These are phyloP conservation scores for Drosophila albomicans DNA, from an alignment of 1,140 invertebrate genomes.

Conservation along the genomic window DNA sequence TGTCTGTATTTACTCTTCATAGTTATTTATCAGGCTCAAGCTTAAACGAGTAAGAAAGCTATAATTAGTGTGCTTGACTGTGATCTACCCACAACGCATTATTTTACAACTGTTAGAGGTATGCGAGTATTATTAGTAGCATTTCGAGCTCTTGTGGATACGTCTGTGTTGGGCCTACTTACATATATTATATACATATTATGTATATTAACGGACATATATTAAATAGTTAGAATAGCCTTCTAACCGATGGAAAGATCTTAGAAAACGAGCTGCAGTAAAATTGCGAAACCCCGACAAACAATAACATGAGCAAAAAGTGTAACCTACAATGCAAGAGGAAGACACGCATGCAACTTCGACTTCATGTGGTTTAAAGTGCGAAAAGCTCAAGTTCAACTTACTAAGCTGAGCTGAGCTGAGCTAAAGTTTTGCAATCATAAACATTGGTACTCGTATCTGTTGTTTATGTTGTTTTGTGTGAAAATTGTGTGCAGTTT, in stretches of 20 bases:
- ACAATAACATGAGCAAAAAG: background rate
- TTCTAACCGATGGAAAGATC: background rate
- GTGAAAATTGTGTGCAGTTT: conserved; percentile 49
- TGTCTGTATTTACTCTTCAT: background rate
- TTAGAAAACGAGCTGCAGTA: background rate
- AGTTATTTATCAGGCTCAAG: background rate
- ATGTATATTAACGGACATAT: no score
- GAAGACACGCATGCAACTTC: background rate
- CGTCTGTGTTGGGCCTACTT: no score
- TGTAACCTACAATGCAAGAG: background rate
- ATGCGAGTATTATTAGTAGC: no score
- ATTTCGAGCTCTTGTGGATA: no score
- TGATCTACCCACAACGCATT: no score
- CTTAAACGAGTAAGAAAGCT: background rate
- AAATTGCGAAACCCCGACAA: background rate
- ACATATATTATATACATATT: no score
- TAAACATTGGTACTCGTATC: conserved; percentile 19
- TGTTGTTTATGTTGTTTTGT: conserved; percentile 11
- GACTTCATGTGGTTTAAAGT: conserved; percentile 20
- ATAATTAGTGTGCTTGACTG: no score
- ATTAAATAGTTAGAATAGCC: no score
- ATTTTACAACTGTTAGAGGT: no score
- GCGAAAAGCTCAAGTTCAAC: conserved; percentile 65
- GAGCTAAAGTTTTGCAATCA: conserved; percentile 38
- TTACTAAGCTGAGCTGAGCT: background rate